Base-by-base conservation (phyloP, 2,888 invertebrate species). In the Dicyrtomina minuta region DNA sequence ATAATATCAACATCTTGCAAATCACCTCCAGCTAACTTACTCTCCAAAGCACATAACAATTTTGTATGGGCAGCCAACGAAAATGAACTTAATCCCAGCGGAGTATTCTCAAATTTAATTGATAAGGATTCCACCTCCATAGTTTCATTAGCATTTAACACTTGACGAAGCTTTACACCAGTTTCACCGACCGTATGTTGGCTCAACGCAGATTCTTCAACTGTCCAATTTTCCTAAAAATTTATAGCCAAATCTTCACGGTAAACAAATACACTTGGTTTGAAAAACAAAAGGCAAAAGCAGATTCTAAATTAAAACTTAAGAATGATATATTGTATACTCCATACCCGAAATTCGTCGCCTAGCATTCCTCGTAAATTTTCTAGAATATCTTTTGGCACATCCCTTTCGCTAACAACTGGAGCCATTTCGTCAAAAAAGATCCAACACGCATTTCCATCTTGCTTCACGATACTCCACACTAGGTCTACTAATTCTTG, bases 401-500 rank as follows among this genome's bases (percentile, higher is more conserved):
- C 20, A 44, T 66, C 56, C 10, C 49, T 56, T 43, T 61, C 61
- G 17, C 22, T 20, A 13, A 62, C 68, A 24, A 68, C 60, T 4
- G 24, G 24, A 26, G 68, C 17, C 68, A 68, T 68, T 62, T 68
- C 68, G 26, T 68, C 68, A 55, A 62, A 68, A 26, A 61, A 68
- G n/a, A 68, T 68, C 61, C 68, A 68, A 22, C 68, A 68, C 1
- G 62, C 22, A 55, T 55, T 53, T 6, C 27, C 53, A 43, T 68
- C 61, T 17, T 46, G 49, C 27, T 68, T 62, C 26, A 68, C 68
- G 2, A 24, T 22, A 1, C 17, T n/a, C 68, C 68, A 68, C n/a
- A 68, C 55, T 10, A 68, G 49, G 15, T 61, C 44, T 12, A 68
- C 56, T 12, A 62, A 17, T 17, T 61, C 60, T 33, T 51, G 12